phyloP scores from a whole-genome alignment of 2,113 vertebrate genomes.

The Pontoporia blainvillei region DNA sequence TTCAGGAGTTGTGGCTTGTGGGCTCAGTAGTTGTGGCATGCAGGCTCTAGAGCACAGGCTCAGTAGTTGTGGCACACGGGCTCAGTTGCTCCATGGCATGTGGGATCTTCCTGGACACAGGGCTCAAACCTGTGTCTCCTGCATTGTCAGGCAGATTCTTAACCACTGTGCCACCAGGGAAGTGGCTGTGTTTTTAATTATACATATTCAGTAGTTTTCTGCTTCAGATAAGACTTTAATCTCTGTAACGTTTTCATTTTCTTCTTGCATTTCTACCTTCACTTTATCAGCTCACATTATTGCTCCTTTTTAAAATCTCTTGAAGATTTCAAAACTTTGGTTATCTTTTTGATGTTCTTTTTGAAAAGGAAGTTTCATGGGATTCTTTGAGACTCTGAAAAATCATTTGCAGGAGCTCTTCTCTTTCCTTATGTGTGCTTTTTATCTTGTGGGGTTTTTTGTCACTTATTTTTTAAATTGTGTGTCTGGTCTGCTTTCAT shows the following conservation, averaged over 20 bases:
- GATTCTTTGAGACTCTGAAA: neutral
- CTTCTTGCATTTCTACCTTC: neutral
- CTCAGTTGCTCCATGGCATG: too few species aligned
- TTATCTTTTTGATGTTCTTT: neutral
- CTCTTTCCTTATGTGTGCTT: neutral
- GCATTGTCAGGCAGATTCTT: too few species aligned
- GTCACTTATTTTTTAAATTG: neutral
- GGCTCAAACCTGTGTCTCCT: too few species aligned
- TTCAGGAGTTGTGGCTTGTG: too few species aligned
- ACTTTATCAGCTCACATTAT: neutral
- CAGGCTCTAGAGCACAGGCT: too few species aligned
- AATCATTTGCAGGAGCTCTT: neutral
- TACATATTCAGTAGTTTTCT: neutral
- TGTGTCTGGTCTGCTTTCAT: neutral
- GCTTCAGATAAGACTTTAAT: conserved; percentile 10
- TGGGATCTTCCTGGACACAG: too few species aligned
- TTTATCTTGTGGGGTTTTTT: neutral
- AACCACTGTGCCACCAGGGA: too few species aligned
- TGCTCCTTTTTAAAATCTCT: neutral
- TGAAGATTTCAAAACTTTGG: neutral
- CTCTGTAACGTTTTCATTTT: conserved; percentile 13
- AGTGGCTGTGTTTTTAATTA: too few species aligned
- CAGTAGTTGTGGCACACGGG: too few species aligned
- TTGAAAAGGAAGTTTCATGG: neutral
- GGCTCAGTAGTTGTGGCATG: too few species aligned